Evolutionary conservation across 2,113 vertebrate genomes (phyloP).

Genomic region (Paramormyrops kingsleyae): DNA sequence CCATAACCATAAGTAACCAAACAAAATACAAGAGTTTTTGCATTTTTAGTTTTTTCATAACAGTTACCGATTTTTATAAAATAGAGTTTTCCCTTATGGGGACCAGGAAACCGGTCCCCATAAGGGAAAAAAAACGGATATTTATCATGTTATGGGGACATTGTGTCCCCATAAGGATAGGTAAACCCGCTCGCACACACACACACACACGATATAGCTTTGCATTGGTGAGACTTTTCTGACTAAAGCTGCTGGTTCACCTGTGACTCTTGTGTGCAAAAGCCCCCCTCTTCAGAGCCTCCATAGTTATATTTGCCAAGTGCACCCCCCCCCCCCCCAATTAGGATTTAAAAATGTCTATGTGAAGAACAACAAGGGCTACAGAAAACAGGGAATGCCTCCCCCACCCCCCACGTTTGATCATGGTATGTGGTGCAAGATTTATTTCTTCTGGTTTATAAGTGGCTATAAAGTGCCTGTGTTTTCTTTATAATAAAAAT

Average conservation of each 20-base stretch:
- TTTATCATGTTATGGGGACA: too few species aligned
- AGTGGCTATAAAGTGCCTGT: neutral
- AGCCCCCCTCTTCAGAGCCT: neutral
- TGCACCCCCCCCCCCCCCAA: neutral
- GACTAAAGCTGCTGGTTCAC: neutral
- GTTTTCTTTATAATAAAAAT: constrained; percentile 1
- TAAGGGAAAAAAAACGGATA: too few species aligned
- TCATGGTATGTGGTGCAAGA: neutral
- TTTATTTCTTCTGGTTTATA: neutral
- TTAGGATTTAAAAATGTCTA: neutral
- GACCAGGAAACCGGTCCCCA: too few species aligned
- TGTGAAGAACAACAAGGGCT: neutral
- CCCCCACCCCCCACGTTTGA: neutral
- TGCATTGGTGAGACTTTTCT: neutral
- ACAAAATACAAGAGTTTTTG: too few species aligned
- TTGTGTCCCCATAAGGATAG: too few species aligned
- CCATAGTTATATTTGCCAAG: neutral
- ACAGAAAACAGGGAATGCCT: neutral
- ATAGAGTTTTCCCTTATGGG: too few species aligned
- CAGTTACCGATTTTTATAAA: too few species aligned
- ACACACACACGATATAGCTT: neutral
- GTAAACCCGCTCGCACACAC: too few species aligned
- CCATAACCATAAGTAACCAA: too few species aligned
- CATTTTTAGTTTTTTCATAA: too few species aligned
- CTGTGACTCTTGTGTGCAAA: neutral